Base-by-base conservation (phyloP, 1,140 invertebrate genomes). In the Aphelenchoides avenae region DNA sequence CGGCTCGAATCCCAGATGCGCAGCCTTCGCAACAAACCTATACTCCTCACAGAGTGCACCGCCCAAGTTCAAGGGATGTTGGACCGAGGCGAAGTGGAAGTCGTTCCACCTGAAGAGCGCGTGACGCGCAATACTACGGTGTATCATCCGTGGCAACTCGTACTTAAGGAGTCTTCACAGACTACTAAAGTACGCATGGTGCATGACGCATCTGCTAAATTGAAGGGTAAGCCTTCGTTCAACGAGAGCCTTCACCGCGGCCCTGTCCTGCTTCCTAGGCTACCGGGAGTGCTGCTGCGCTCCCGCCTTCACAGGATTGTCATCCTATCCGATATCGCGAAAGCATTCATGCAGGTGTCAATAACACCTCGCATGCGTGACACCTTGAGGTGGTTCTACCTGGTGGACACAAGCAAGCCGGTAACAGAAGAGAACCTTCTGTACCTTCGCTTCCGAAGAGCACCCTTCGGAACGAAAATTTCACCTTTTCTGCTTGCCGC, bases 171-270 rank as follows among this genome's bases (percentile, higher is more conserved):
- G 48, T 52, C 20, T 56, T 58, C 5, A 15, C 22, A n/a, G 0
- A 48, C 76, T 1, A 75, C 77, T 1, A 75, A 79, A 57, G 41
- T 75, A 0, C 61, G 79, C 0, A 59, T 73, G 9, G 78, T 80
- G 3, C 78, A 77, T 47, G 77, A 80, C 59, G 76, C 68, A 0
- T 76, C 73, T 6, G 67, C 61, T 9, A 61, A 76, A 50, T 36
- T 57, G 0, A 46, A 31, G 18, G 30, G 30, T 6, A 65, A 62
- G 34, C 29, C 33, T 4, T 71, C 70, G 3, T 49, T 79, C 39
- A 79, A 80, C 50, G 71, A 79, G 43, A 59, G 30, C 22, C 24
- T 78, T 1, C 71, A 55, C 24, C 50, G 24, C 9, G 66, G 66
- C 1, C 64, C 64, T 13, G 13, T 39, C 5, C 11, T 70, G 5